Evolutionary conservation across 2,888 invertebrate genomes (phyloP).

Genomic region (Beris morrisii): DNA sequence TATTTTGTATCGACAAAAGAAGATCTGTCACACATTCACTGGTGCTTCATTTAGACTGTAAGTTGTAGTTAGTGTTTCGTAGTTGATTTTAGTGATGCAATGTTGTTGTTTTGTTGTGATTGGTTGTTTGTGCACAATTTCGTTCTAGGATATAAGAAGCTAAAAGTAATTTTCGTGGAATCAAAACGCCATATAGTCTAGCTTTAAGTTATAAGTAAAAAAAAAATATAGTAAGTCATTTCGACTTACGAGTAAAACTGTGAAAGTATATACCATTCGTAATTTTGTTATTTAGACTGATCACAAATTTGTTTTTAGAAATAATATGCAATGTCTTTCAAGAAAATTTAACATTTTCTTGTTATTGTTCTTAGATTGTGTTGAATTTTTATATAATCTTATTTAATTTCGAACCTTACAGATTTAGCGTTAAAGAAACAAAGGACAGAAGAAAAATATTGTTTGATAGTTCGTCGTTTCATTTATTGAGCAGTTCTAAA

Average conservation of each 20-base stretch:
- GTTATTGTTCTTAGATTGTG: not conserved
- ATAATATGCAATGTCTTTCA: too few species aligned
- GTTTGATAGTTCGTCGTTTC: too few species aligned
- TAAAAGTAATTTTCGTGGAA: not conserved
- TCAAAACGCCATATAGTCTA: constrained; percentile 28
- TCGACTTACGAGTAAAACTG: not conserved
- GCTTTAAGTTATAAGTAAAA: not conserved
- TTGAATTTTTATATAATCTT: not conserved
- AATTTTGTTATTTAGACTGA: too few species aligned
- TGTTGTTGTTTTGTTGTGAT: constrained; percentile 1
- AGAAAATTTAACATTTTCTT: not conserved
- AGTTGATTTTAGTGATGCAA: not conserved
- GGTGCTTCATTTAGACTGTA: constrained; percentile 16
- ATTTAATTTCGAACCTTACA: too few species aligned
- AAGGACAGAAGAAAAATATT: too few species aligned
- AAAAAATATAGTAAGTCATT: not conserved
- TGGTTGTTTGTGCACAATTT: constrained; percentile 17
- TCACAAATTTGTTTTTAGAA: too few species aligned
- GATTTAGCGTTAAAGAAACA: too few species aligned
- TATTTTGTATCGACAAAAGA: constrained; percentile 4
- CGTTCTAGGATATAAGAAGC: not conserved
- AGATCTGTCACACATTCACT: constrained; percentile 1
- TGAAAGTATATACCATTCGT: too few species aligned
- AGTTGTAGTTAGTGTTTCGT: constrained; percentile 29
- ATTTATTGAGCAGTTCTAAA: too few species aligned